These are phyloP conservation scores for Cichladusa arquata DNA, from an alignment of 2,113 vertebrate species.

Conservation along the genomic window DNA sequence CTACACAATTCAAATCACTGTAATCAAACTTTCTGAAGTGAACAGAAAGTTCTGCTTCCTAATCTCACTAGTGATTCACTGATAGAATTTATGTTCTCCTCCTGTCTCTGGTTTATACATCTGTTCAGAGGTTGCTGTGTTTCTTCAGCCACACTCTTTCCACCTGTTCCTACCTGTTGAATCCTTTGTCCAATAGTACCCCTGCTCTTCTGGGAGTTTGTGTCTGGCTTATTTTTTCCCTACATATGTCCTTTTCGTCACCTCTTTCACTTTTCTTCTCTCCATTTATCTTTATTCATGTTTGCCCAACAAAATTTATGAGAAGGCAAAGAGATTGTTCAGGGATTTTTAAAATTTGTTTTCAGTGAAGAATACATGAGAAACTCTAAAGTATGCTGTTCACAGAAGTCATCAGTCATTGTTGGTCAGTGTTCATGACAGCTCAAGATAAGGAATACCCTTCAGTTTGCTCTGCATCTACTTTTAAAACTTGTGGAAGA, in stretches of 20 bases:
- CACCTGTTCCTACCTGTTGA: neutral
- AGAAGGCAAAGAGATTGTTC: neutral
- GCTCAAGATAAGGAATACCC: neutral
- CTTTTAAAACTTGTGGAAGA: neutral
- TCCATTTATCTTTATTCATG: neutral
- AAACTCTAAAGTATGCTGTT: neutral
- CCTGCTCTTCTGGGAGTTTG: neutral
- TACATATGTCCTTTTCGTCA: neutral
- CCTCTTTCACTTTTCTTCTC: neutral
- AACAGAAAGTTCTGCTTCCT: neutral
- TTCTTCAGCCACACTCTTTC: neutral
- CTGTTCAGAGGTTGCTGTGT: rapidly evolving
- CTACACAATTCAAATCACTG: neutral
- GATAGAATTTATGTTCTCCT: neutral
- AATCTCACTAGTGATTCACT: neutral
- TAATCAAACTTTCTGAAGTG: neutral
- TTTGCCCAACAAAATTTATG: neutral
- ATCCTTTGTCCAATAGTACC: neutral
- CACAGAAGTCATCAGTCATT: neutral
- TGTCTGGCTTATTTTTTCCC: neutral
- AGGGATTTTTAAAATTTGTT: neutral
- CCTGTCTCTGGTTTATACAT: neutral
- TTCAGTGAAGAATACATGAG: neutral
- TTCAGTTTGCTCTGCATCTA: neutral
- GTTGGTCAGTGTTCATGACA: neutral